Percentiles rank a stretch among this genome's conserved stretches.
phyloP scores from a whole-genome alignment of 2,888 invertebrate species.

The Spodoptera littoralis region DNA sequence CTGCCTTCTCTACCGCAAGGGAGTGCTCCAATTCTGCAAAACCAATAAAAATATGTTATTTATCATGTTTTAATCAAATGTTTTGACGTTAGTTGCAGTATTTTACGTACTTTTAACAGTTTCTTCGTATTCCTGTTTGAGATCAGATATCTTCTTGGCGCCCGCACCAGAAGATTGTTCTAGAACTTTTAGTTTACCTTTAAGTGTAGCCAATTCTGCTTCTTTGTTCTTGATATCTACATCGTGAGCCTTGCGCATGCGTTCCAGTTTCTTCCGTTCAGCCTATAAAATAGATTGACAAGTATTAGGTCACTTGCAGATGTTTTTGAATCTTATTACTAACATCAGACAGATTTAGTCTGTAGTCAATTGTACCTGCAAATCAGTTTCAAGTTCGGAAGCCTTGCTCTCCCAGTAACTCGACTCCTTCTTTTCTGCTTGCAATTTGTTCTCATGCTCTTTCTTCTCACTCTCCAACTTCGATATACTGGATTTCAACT shows the following conservation, averaged over 20 bases:
- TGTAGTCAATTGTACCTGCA: conserved; percentile 76
- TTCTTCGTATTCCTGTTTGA: conserved; percentile 91
- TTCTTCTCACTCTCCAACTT: conserved; percentile 88
- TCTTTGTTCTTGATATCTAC: conserved; percentile 94
- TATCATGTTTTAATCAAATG: too few relatives aligned
- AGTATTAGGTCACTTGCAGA: neutral
- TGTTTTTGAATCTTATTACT: neutral
- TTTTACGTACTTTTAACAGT: conserved; percentile 91
- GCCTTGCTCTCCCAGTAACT: conserved; percentile 90
- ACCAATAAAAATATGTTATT: conserved; percentile 30
- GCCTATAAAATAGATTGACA: conserved; percentile 74
- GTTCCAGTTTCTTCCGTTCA: conserved; percentile 91
- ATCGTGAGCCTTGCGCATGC: conserved; percentile 91
- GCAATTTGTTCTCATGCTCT: conserved; percentile 90
- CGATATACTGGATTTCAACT: conserved; percentile 80
- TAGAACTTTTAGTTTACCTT: conserved; percentile 91
- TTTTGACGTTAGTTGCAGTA: neutral
- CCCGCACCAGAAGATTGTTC: conserved; percentile 90
- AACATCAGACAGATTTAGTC: neutral
- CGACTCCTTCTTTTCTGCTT: conserved; percentile 90
- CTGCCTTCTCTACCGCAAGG: conserved; percentile 91
- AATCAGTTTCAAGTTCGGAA: conserved; percentile 89
- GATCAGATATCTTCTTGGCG: conserved; percentile 90
- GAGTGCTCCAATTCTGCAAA: conserved; percentile 90
- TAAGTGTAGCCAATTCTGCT: conserved; percentile 92